Base-by-base conservation (phyloP, 2,888 invertebrate species). In the Entomobrya multifasciata region DNA sequence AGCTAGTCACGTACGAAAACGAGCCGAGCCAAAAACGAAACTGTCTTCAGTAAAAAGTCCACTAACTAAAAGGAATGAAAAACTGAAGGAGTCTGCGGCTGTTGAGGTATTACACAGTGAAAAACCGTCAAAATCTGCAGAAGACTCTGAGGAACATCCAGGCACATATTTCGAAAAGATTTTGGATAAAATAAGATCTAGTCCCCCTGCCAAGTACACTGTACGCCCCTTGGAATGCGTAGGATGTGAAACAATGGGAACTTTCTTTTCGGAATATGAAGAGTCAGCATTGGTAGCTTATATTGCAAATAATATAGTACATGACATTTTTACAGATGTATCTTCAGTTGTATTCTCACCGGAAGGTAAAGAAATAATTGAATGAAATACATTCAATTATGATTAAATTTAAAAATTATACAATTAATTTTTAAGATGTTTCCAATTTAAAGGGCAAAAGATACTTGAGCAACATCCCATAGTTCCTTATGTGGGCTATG, bases 401-500 rank as follows among this genome's bases (percentile, higher is more conserved):
- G n/a, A n/a, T n/a, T n/a, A n/a, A n/a, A n/a, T n/a, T n/a, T n/a
- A n/a, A n/a, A n/a, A n/a, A n/a, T n/a, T n/a, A n/a, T n/a, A n/a
- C n/a, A n/a, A n/a, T n/a, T n/a, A n/a, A n/a, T n/a, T n/a, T n/a
- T n/a, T n/a, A n/a, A n/a, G n/a, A n/a, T n/a, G n/a, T n/a, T n/a
- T n/a, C n/a, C n/a, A n/a, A n/a, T n/a, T n/a, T n/a, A n/a, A n/a
- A n/a, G n/a, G n/a, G n/a, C n/a, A n/a, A n/a, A n/a, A n/a, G n/a
- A n/a, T 79, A 1, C 81, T 87, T 11, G 17, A 80, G 22, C 44
- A 36, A 6, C 60, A 74, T 65, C 44, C 47, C 0, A 20, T n/a
- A 17, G 30, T 85, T 6, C 87, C 87, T 0, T 88, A 41, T 30
- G 25, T 88, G 3, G 88, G 88, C 2, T 88, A 78, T 55, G 88